Evolutionary conservation across 2,888 invertebrate genomes (phyloP), one percentile per base, ranked within the genome.

Genomic region (Diplazon laetatorius): DNA sequence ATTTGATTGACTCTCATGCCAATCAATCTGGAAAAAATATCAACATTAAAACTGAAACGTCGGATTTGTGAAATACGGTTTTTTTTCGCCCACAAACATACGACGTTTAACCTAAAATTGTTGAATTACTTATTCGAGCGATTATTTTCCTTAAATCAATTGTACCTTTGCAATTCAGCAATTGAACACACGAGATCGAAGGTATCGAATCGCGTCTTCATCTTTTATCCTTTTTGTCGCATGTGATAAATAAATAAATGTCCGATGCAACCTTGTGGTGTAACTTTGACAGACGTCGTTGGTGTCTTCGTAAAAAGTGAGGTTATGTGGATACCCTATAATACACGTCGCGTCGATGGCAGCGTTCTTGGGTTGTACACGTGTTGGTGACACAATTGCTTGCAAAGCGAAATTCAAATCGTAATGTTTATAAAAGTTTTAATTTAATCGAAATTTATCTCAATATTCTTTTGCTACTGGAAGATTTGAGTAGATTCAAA

Each of bases 1-100:
- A 99, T 95, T 92, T 99, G 99, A 90, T 97, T 96, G 3, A 99
- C 97, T 86, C 99, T 93, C 95, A 98, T 95, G 44, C 99, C 98
- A 86, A 97, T 92, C 74, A 96, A 92, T 85, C 97, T 97, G 88
- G 8, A 66, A 75, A 63, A 70, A 12, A 10, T 9, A 18, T 44
- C 3, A 9, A 39, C 9, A 20, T 4, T 9, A 35, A 55, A 46
- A 37, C 14, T n/a, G 9, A 39, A 55, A 50, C 48, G 46, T 42
- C 50, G 46, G 52, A 52, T 3, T 12, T 2, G 9, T 18, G 10
- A 12, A 12, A 42, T 57, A 1, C 16, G 10, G 2, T 10, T 16
- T 35, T 35, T 35, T 8, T n/a, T 14, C 14, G 16, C 0, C 6
- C 6, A 30, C 16, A 18, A 4, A 25, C 55, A 14, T 8, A 35